Percentiles rank a stretch among this genome's conserved stretches.
Evolutionary conservation across 2,113 vertebrate genomes (phyloP).

Genomic region (Canis aureus): DNA sequence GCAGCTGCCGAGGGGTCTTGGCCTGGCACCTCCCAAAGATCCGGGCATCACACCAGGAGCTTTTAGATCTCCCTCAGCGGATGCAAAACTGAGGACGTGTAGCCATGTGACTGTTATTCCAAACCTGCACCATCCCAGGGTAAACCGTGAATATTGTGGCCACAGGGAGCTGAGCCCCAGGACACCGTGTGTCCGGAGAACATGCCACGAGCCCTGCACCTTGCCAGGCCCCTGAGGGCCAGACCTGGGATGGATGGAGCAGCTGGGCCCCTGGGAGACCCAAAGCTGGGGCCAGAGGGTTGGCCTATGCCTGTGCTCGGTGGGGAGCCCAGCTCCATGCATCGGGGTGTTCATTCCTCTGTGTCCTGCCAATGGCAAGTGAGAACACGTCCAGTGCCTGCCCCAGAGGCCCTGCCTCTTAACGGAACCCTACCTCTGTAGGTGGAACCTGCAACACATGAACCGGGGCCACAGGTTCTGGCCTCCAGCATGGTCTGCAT

Average conservation of each 20-base stretch:
- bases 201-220: not conserved
- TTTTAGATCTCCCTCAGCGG: not conserved
- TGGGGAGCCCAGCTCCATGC: accelerated
- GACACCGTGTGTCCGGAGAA: not conserved
- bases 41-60: accelerated
- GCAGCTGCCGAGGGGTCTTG: not conserved
- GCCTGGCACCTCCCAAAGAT: not conserved
- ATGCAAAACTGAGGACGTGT: not conserved
- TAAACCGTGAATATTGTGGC: accelerated
- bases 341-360: not conserved
- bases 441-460: accelerated
- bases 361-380: not conserved
- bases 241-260: not conserved
- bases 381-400: accelerated
- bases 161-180: not conserved
- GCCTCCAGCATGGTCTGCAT: accelerated
- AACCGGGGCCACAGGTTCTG: accelerated
- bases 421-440: not conserved
- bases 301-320: accelerated
- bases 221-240: not conserved
- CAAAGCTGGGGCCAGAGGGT: accelerated
- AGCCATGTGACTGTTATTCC: accelerated
- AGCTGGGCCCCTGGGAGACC: not conserved
- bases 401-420: not conserved
- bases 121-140: too few species aligned